Evolutionary conservation across 1,140 invertebrate species (phyloP).

Genomic region (Drosophila grimshawi): DNA sequence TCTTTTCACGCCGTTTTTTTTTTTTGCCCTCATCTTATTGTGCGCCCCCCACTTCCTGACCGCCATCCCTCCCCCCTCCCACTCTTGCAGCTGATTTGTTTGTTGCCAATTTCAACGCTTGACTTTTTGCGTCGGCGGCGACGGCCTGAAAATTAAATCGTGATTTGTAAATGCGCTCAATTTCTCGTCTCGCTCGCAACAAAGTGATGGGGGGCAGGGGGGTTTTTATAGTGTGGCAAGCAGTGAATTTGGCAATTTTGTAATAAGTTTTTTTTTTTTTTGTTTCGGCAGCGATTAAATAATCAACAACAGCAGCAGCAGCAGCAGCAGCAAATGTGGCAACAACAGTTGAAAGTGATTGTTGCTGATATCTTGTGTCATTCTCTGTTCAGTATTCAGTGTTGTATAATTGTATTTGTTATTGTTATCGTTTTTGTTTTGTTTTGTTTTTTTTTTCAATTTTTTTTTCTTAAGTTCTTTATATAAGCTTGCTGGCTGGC

Average conservation of each 20-base stretch:
- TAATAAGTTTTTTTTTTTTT: conserved; percentile 64
- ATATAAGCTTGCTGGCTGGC: not conserved
- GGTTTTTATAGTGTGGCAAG: not conserved
- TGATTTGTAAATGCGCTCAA: conserved; percentile 82
- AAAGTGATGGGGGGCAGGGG: not conserved
- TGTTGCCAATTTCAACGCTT: conserved; percentile 82
- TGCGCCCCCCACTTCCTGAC: not conserved
- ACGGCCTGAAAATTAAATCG: conserved; percentile 72
- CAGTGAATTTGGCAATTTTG: conserved; percentile 73
- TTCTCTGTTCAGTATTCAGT: conserved; percentile 14
- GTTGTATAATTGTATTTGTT: conserved; percentile 23
- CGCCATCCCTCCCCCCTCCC: not conserved
- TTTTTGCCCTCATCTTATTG: not conserved
- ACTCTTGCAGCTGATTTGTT: conserved; percentile 71
- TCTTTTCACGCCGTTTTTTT: conserved; percentile 68
- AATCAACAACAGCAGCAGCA: conserved; percentile 54
- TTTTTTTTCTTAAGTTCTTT: conserved; percentile 10
- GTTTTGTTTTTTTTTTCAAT: not conserved
- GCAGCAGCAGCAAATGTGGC: conserved; percentile 52
- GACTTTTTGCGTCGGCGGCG: conserved; percentile 55
- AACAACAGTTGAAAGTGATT: conserved; percentile 47
- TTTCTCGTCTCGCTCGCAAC: conserved; percentile 64
- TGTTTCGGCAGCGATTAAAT: conserved; percentile 63
- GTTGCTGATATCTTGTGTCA: conserved; percentile 50
- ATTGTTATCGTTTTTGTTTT: not conserved